A percentile compares a stretch with the other conserved stretches of the same genome.
phyloP scores from a whole-genome alignment of 2,797 vertebrate species.

The Cacajao melanocephalus region DNA sequence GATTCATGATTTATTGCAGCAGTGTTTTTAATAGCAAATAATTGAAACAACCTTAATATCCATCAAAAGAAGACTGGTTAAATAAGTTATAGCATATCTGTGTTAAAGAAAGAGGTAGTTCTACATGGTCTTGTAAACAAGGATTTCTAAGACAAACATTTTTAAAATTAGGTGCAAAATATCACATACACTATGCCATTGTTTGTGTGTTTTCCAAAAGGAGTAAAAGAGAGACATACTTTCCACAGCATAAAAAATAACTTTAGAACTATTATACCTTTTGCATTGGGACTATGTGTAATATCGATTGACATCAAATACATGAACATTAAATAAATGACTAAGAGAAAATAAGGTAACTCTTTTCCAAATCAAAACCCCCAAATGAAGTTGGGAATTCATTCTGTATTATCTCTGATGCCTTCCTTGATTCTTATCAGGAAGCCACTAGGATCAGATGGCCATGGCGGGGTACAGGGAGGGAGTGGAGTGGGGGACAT shows the following conservation, averaged over 20 bases:
- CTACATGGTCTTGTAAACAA: background rate
- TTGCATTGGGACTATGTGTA: background rate
- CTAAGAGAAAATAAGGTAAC: background rate
- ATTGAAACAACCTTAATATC: conserved; percentile 1
- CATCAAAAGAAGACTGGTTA: conserved; percentile 2
- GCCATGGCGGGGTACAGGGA: background rate
- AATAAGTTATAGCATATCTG: background rate
- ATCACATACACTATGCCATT: background rate
- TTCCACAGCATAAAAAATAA: conserved; percentile 38
- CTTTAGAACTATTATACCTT: background rate
- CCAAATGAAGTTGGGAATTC: background rate
- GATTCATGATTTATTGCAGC: background rate
- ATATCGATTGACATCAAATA: background rate
- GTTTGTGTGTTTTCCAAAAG: background rate
- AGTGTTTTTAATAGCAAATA: conserved; percentile 25
- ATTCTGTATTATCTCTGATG: background rate
- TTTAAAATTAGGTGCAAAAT: background rate
- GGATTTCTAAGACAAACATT: background rate
- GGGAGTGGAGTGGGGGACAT: background rate
- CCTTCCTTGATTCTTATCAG: background rate
- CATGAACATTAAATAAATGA: background rate
- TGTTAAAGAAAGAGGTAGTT: background rate
- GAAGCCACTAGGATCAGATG: background rate
- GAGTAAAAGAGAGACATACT: background rate
- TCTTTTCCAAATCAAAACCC: background rate